A percentile compares a stretch with the other conserved stretches of the same genome.
Evolutionary conservation across 2,888 invertebrate genomes (phyloP).

Genomic region (Pecten maximus): DNA sequence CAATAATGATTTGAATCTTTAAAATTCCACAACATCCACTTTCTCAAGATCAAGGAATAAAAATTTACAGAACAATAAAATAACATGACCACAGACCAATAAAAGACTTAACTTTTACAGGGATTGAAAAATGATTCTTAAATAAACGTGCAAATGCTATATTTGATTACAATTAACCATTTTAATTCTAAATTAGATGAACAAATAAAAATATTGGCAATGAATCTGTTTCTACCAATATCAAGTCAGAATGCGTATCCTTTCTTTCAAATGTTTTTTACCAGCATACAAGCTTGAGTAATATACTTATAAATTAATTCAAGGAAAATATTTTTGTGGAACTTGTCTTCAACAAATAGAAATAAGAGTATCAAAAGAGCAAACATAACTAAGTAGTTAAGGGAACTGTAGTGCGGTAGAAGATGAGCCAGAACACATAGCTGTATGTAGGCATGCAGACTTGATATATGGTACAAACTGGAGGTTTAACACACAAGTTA

Average conservation of each 20-base stretch:
- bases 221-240: background rate
- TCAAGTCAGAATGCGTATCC: background rate
- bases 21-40: background rate
- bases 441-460: background rate
- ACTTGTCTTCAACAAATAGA: too few relatives aligned
- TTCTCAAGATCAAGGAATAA: background rate
- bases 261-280: background rate
- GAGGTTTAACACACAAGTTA: background rate
- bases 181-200: background rate
- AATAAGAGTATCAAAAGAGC: background rate
- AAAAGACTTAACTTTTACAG: too few relatives aligned
- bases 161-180: background rate
- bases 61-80: background rate
- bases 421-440: background rate
- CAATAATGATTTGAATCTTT: background rate
- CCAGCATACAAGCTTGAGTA: background rate
- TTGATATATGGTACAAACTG: constrained; percentile 8
- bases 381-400: background rate
- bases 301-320: background rate
- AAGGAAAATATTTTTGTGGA: background rate
- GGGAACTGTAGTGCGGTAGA: background rate
- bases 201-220: background rate
- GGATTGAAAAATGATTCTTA: background rate
- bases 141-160: background rate
- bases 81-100: background rate